Evolutionary conservation across 2,888 invertebrate genomes (phyloP), one percentile per base, ranked within the genome.

Genomic region (Prosapia bicincta): DNA sequence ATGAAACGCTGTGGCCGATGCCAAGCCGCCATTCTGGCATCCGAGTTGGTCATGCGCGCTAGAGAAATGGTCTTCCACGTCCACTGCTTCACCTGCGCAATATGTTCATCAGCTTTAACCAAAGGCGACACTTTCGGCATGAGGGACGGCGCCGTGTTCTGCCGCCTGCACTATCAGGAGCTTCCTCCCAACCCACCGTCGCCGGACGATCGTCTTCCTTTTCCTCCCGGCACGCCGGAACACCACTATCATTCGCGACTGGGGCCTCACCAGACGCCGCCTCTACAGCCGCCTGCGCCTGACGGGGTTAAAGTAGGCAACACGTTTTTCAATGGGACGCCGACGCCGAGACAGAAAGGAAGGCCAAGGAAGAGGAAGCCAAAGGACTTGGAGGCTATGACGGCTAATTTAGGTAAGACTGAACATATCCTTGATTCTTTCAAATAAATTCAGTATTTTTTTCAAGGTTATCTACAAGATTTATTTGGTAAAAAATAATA

Each of bases 61-160:
- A 89, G 95, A 71, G 96, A 97, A 82, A 89, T 94, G 83, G 96
- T 97, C 81, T 98, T 95, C 88, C 98, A 98, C 87, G 92, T 97
- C 78, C 92, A 93, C 83, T 98, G 98, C 86, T 98, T 98, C 88
- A 94, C 94, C 69, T 98, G 98, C 85, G 92, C 93, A 66, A 90
- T 93, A 71, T 98, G 98, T 88, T 92, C 91, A 84, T 89, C 93
- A 43, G 92, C 93, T 3, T 88, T 98, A 77, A 94, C 93, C 76
- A 96, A 97, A 84, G 98, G 98, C 66, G 98, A 98, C 84, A 95
- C 96, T 82, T 98, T 97, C 87, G 97, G 97, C 80, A 94, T 97
- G 87, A 89, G 95, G 81, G 94, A 95, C 81, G 92, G 94, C 75
- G 91, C 93, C 80, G 93, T 97, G 70, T 93, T 95, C 84, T 97